These are phyloP conservation scores for Cryptotis parvus DNA, from an alignment of 2,113 vertebrate species.

Conservation along the genomic window DNA sequence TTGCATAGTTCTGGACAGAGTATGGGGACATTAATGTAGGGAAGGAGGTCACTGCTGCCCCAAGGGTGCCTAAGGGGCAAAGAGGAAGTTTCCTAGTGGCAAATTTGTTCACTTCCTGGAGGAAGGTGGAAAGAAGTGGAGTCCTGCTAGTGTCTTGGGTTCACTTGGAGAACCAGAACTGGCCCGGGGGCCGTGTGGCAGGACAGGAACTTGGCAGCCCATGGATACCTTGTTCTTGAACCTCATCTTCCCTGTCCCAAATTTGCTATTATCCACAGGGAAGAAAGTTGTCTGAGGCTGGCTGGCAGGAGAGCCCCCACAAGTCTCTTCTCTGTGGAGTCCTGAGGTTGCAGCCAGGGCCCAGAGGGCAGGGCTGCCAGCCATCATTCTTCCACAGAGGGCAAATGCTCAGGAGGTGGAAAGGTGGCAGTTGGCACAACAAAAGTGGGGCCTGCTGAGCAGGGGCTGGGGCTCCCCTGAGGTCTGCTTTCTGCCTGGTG, in stretches of 20 bases:
- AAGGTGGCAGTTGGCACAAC: conserved; percentile 72
- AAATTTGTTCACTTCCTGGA: background rate
- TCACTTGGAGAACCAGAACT: background rate
- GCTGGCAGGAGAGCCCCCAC: rapidly evolving
- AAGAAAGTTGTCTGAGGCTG: background rate
- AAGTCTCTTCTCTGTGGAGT: background rate
- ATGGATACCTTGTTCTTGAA: background rate
- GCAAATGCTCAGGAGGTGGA: background rate
- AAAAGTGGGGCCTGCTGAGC: conserved; percentile 52
- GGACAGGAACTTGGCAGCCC: background rate
- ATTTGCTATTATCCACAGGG: background rate
- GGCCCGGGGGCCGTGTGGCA: background rate
- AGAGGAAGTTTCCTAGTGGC: background rate
- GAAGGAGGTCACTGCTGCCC: rapidly evolving
- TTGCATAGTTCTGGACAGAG: background rate
- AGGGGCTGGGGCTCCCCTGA: conserved; percentile 33
- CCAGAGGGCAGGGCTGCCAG: rapidly evolving
- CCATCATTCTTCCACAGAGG: conserved; percentile 13
- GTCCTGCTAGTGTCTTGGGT: background rate
- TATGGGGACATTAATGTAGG: background rate
- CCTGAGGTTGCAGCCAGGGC: rapidly evolving
- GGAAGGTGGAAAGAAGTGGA: too few relatives aligned
- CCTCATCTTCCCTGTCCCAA: background rate
- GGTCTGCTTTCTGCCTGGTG: conserved; percentile 81
- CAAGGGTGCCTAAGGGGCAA: background rate